Evolutionary conservation across 2,113 vertebrate species (phyloP).

Genomic region (Herpetotheres cachinnans): DNA sequence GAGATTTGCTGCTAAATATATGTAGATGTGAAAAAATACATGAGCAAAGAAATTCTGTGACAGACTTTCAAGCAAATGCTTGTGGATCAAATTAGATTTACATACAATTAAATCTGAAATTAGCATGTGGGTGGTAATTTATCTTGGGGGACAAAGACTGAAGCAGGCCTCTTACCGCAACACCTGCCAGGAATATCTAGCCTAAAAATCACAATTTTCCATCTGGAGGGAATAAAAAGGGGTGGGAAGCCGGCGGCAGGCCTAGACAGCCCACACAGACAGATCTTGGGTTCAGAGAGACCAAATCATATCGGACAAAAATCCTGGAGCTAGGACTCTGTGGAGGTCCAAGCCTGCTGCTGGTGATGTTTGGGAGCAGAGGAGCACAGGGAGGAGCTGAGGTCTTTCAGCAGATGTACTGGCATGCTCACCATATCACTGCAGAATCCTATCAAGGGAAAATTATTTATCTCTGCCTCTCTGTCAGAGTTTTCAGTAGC

Average conservation of each 20-base stretch:
- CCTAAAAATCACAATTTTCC: slow-evolving; percentile 32
- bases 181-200: slow-evolving; percentile 26
- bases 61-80: neutral
- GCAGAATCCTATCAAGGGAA: neutral
- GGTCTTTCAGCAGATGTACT: slow-evolving; percentile 20
- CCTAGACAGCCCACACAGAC: slow-evolving; percentile 25
- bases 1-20: neutral
- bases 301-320: neutral
- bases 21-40: neutral
- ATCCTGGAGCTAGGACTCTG: neutral
- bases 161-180: neutral
- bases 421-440: neutral
- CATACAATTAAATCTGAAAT: neutral
- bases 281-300: neutral
- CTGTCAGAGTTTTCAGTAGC: neutral
- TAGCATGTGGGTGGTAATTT: neutral
- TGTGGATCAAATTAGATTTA: neutral
- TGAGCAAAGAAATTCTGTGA: neutral
- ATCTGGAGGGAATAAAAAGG: slow-evolving; percentile 50
- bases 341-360: neutral
- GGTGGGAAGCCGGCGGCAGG: neutral
- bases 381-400: neutral
- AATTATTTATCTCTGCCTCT: neutral
- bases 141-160: neutral
- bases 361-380: neutral